Base-by-base conservation (phyloP, 2,888 invertebrate genomes). In the Drosophila mettleri region DNA sequence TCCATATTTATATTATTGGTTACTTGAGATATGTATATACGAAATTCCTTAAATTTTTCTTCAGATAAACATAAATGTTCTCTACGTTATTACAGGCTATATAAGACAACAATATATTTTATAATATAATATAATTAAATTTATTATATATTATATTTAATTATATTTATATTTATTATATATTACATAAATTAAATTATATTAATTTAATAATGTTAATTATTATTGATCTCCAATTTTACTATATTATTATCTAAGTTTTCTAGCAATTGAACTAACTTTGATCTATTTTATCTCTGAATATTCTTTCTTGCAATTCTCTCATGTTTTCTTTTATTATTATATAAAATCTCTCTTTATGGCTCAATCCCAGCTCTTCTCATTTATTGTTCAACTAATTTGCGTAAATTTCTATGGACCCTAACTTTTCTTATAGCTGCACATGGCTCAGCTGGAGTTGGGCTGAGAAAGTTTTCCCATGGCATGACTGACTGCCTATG, bases 381-480 rank as follows among this genome's bases (percentile, higher is more conserved):
- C 33, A 62, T 58, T 63, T 75, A 57, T 53, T 27, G 41, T 57
- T 65, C 36, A 33, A 14, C 31, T 16, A 38, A 51, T 27, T 55
- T 8, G 6, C 14, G 2, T 12, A 29, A 29, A 29, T 46, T 46
- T 29, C 46, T 46, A 8, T 12, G 29, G 46, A 46, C 18, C 12
- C 10, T 0, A 27, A 9, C 16, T 16, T 33, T 31, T 62, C n/a
- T 45, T 52, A 41, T 59, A 41, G 45, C 46, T 41, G 20, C 38
- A 78, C 72, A 63, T 64, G 33, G 48, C 49, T 52, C 69, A 46
- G 38, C 41, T 22, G 55, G 59, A 18, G 38, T 34, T 27, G 55
- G 52, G 22, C 36, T 45, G 74, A 33, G 45, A 46, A 58, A 62
- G 58, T 48, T 62, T 77, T 74, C 73, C 45, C 58, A 73, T 60